Conservation (phyloP, 2,797 vertebrate genomes). For the Hydrophis major region DNA sequence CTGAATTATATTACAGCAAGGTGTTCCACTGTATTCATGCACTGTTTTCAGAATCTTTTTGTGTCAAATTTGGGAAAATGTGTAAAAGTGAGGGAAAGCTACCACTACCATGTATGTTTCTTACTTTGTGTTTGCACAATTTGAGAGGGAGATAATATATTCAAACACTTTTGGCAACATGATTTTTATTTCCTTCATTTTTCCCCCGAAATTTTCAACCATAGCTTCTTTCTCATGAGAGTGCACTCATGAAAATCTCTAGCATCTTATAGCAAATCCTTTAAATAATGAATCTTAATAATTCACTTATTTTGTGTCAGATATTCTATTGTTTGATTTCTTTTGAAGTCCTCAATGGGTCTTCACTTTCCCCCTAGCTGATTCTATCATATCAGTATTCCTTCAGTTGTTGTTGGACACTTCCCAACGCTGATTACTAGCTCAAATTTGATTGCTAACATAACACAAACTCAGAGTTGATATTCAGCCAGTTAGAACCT, state of each 20-base stretch:
- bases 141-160: no score
- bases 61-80: not conserved
- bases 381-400: not conserved
- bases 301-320: not conserved
- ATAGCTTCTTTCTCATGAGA: not conserved
- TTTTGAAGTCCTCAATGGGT: not conserved
- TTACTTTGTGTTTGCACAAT: not conserved
- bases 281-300: not conserved
- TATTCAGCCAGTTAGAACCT: no score
- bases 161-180: not conserved
- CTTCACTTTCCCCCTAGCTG: not conserved
- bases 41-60: not conserved
- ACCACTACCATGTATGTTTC: not conserved
- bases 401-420: not conserved
- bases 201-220: accelerated
- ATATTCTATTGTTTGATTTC: not conserved
- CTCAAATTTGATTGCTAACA: not conserved
- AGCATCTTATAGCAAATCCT: not conserved
- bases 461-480: no score
- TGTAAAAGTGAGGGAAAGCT: not conserved
- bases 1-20: not conserved
- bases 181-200: not conserved
- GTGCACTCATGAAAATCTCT: not conserved
- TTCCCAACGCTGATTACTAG: not conserved
- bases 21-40: not conserved